phyloP scores from a whole-genome alignment of 92 coral and sea anemone genomes.

The Heteractis magnifica region DNA sequence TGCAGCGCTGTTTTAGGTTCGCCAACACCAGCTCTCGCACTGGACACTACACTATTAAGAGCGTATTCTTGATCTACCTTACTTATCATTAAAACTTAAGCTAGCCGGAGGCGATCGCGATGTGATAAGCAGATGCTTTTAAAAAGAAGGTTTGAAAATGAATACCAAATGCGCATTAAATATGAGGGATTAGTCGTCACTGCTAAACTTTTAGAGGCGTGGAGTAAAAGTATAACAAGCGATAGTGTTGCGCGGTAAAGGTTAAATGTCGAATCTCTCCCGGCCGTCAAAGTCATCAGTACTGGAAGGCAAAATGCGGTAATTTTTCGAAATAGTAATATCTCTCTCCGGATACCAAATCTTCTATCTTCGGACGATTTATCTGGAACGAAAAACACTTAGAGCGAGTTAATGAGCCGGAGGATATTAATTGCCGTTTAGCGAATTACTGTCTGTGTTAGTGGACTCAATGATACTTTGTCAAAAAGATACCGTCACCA shows the following conservation, averaged over 20 bases:
- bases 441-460: not conserved
- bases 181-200: not conserved
- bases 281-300: not conserved
- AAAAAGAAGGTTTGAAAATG: not conserved
- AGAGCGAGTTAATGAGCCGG: not conserved
- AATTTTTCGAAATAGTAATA: not conserved
- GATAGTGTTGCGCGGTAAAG: not conserved
- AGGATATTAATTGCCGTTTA: not conserved
- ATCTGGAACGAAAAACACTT: not conserved
- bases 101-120: not conserved
- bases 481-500: not conserved
- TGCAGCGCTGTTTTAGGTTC: too few relatives aligned
- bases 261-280: not conserved
- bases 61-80: not conserved
- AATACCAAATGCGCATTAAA: not conserved
- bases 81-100: not conserved
- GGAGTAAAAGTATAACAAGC: not conserved
- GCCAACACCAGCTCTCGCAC: too few relatives aligned
- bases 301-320: not conserved
- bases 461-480: too few relatives aligned
- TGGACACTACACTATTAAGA: not conserved
- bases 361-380: not conserved
- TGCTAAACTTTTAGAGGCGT: not conserved
- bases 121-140: constrained; percentile 4
- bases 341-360: not conserved